Evolutionary conservation across 2,113 vertebrate species (phyloP).

Genomic region (Campylomormyrus tamandua): DNA sequence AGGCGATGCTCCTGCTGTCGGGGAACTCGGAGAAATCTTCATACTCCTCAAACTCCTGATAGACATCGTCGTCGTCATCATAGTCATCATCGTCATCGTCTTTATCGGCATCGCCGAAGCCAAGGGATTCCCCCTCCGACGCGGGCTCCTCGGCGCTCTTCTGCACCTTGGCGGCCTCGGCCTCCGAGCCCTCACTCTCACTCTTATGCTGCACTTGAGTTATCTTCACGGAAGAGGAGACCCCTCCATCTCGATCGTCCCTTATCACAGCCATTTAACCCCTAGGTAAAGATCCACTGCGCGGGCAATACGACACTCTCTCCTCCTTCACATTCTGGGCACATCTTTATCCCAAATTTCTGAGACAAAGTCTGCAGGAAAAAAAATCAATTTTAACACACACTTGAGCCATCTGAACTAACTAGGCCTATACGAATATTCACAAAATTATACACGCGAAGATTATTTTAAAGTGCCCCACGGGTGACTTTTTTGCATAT

Average conservation of each 20-base stretch:
- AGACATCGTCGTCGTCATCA: slow-evolving; percentile 58
- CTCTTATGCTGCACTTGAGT: slow-evolving; percentile 26
- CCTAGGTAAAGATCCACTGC: slow-evolving; percentile 4
- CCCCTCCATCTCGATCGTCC: slow-evolving; percentile 54
- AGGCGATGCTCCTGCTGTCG: slow-evolving; percentile 72
- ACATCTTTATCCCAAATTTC: neutral
- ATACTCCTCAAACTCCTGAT: slow-evolving; percentile 68
- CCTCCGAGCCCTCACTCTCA: slow-evolving; percentile 21
- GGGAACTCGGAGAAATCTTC: slow-evolving; percentile 66
- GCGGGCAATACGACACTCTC: neutral
- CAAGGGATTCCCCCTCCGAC: slow-evolving; percentile 19
- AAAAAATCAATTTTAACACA: neutral
- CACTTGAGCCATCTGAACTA: neutral
- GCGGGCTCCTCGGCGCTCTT: neutral
- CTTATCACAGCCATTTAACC: slow-evolving; percentile 75
- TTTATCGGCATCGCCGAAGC: slow-evolving; percentile 19
- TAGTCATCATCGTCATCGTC: slow-evolving; percentile 46
- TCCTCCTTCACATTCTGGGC: neutral
- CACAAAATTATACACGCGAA: neutral
- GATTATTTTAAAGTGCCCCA: neutral
- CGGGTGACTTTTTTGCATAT: neutral
- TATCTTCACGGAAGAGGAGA: slow-evolving; percentile 43
- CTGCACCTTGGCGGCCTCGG: neutral
- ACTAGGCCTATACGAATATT: neutral
- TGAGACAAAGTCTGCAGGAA: neutral